Evolutionary conservation across 2,113 vertebrate species (phyloP), one percentile per base, ranked within the genome.

Genomic region (Leucosticte australis): DNA sequence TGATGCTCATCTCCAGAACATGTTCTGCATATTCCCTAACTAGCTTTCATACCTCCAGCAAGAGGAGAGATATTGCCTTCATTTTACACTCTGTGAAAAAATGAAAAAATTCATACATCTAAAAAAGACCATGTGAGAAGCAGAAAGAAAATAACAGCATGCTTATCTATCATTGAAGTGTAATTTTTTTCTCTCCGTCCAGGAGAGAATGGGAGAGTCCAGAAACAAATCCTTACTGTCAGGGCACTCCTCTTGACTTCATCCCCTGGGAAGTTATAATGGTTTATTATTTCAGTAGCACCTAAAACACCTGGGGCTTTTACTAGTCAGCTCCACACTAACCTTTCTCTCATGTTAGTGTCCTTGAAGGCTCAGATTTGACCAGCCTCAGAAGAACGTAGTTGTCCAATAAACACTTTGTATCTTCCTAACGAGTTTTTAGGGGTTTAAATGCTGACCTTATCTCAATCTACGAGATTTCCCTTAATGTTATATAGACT

Each of bases 31-130:
- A 30, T 85, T 94, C 14, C 18, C 6, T 65, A n/a, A 52, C 22
- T 60, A 64, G 2, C 9, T 33, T 65, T 76, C 37, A 37, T 12
- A 50, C 11, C 26, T 69, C 30, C 41, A 81, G 24, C n/a, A 82
- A 65, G 26, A 91, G 8, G 7, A 85, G 15, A n/a, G 23, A 63
- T 85, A 76, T 63, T 62, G 4, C 41, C 47, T 73, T 65, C 4
- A 39, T 92, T 92, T 90, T 74, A 83, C 17, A 55, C 9, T 69
- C 35, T 47, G 26, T 63, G 76, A 80, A 63, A 63, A 94, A 86
- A 53, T 30, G 6, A 28, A 42, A 50, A 82, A 67, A 49, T 7
- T 37, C 20, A 33, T 37, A 28, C 13, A 47, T 13, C 9, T 92
- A 10, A n/a, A 52, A 75, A 92, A 63, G 23, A 76, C 26, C 17